A percentile compares a stretch with the other conserved stretches of the same genome.
Evolutionary conservation across 53 echinoderm and acorn worm species (phyloP).

Genomic region (Hippasteria phrygiana): DNA sequence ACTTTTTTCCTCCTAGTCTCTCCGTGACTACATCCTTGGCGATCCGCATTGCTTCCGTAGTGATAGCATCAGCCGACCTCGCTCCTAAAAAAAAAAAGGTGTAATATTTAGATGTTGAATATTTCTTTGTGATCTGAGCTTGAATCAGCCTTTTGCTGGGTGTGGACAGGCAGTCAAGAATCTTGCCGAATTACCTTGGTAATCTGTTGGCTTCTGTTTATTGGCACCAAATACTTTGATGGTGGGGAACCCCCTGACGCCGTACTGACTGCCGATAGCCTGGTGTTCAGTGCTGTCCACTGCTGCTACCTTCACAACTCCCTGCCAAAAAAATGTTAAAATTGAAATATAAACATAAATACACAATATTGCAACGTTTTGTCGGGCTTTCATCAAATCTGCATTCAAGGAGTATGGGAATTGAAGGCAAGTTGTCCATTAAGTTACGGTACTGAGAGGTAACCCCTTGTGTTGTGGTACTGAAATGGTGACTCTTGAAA

Average conservation of each 20-base stretch:
- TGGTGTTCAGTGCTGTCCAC: constrained; percentile 80
- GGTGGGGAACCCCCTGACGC: constrained; percentile 89
- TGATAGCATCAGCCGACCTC: constrained; percentile 79
- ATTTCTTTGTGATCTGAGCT: too few species aligned
- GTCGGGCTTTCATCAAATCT: too few species aligned
- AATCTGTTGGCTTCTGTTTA: constrained; percentile 85
- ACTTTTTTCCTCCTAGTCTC: constrained; percentile 73
- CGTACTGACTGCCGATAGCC: constrained; percentile 68
- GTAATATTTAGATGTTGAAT: not conserved
- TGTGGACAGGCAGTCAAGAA: too few species aligned
- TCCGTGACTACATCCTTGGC: constrained; percentile 72
- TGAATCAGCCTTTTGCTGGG: too few species aligned
- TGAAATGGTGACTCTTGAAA: too few species aligned
- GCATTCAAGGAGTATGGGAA: too few species aligned
- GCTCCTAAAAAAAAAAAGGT: constrained; percentile 65
- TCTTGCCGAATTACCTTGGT: constrained; percentile 85
- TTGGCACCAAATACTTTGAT: constrained; percentile 94
- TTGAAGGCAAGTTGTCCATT: too few species aligned
- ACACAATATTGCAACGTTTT: too few species aligned
- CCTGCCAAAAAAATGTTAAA: constrained; percentile 53
- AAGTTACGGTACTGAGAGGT: too few species aligned
- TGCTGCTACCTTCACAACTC: constrained; percentile 88
- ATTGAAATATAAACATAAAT: too few species aligned
- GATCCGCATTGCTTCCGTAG: constrained; percentile 71
- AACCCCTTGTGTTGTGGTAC: too few species aligned